These are phyloP conservation scores for Columbina picui DNA, from an alignment of 2,113 vertebrate genomes.

Conservation along the genomic window DNA sequence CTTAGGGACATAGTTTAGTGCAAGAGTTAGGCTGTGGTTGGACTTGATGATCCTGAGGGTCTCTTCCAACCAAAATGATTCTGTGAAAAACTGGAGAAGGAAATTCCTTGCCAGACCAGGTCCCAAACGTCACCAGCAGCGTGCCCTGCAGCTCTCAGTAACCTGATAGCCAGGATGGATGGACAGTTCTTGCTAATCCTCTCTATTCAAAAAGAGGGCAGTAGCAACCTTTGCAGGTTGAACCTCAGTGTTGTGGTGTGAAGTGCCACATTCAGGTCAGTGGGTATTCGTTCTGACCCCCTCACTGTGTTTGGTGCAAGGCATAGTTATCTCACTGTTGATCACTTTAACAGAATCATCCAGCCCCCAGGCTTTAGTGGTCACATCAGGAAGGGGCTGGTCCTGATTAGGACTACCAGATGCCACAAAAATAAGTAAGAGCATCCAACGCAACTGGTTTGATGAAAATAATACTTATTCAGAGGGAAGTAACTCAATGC, in stretches of 20 bases:
- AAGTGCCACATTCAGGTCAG: neutral
- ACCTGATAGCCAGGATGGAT: neutral
- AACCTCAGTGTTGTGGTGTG: neutral
- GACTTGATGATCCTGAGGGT: too few relatives aligned
- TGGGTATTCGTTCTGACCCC: neutral
- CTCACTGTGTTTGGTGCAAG: neutral
- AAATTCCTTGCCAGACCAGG: neutral
- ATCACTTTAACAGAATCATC: neutral
- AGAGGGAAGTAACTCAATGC: neutral
- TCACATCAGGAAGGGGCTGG: neutral
- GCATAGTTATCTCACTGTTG: neutral
- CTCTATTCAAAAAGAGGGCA: constrained; percentile 39
- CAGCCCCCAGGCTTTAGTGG: neutral
- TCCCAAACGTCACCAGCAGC: neutral
- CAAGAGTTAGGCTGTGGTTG: too few relatives aligned
- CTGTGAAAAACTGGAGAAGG: neutral
- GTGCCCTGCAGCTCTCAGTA: neutral
- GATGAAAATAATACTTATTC: neutral
- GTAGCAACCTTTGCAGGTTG: constrained; percentile 29
- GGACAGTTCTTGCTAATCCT: neutral
- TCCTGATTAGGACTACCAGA: neutral
- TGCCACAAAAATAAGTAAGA: neutral
- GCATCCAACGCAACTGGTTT: neutral
- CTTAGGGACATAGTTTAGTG: too few relatives aligned
- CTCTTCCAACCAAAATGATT: too few relatives aligned